phyloP scores from a whole-genome alignment of 2,113 vertebrate genomes.

The Origma solitaria region DNA sequence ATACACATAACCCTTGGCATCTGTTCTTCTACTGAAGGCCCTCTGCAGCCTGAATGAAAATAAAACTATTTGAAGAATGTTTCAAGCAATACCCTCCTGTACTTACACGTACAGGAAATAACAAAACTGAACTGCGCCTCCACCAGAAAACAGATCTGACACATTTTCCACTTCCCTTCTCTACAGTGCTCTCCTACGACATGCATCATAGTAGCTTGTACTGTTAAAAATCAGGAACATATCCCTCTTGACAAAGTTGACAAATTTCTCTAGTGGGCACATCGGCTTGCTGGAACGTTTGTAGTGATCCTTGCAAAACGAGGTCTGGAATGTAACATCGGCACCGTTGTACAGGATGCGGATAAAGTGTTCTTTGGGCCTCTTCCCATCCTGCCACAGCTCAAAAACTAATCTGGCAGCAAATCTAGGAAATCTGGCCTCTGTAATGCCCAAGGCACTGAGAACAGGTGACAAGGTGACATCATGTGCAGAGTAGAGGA shows the following conservation, averaged over 20 bases:
- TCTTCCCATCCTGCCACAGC: conserved; percentile 86
- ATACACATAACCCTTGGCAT: neutral
- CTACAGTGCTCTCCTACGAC: conserved; percentile 74
- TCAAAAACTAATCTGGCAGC: conserved; percentile 95
- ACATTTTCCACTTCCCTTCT: neutral
- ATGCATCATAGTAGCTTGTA: conserved; percentile 88
- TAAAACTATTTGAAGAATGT: neutral
- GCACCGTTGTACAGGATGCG: conserved; percentile 91
- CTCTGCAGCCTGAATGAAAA: neutral
- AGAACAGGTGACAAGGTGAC: conserved; percentile 92
- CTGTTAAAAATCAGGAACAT: conserved; percentile 87
- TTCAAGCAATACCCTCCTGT: neutral
- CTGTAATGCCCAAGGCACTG: conserved; percentile 87
- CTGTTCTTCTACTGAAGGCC: neutral
- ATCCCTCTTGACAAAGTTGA: conserved; percentile 86
- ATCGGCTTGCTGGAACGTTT: conserved; percentile 76
- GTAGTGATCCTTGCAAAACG: conserved; percentile 84
- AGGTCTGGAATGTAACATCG: conserved; percentile 91
- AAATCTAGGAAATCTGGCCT: conserved; percentile 89
- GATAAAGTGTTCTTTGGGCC: conserved; percentile 75
- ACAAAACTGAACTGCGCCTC: neutral
- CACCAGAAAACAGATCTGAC: neutral
- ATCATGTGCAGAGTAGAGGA: conserved; percentile 91
- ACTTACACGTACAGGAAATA: neutral
- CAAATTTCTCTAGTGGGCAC: conserved; percentile 89